These are phyloP conservation scores for Callionymus lyra DNA, from an alignment of 2,113 vertebrate genomes.

Conservation along the genomic window DNA sequence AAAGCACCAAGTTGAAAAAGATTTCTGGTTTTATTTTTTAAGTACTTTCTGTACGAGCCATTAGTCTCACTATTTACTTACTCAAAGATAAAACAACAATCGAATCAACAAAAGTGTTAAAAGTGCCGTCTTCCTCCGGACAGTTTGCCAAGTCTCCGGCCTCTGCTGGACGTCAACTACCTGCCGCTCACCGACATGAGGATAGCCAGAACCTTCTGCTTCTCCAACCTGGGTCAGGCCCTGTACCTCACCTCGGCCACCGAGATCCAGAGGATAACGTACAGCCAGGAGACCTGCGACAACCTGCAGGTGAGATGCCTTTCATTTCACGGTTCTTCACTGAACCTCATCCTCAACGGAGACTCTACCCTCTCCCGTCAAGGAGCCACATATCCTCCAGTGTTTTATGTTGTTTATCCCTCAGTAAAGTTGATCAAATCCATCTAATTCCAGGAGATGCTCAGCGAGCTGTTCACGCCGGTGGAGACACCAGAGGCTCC, in stretches of 20 bases:
- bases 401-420: too few species aligned
- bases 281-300: constrained; percentile 96
- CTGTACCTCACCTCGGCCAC: constrained; percentile 92
- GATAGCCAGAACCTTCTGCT: constrained; percentile 97
- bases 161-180: constrained; percentile 93
- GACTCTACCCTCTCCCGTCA: too few species aligned
- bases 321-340: too few species aligned
- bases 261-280: constrained; percentile 96
- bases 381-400: too few species aligned
- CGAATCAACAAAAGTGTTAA: too few species aligned
- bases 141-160: constrained; percentile 94
- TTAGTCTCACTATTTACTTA: too few species aligned
- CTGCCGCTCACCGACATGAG: constrained; percentile 96
- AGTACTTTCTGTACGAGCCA: too few species aligned
- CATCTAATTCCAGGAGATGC: constrained; percentile 80
- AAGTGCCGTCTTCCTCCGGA: too few species aligned
- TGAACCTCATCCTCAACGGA: too few species aligned
- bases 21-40: too few species aligned
- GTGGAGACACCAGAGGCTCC: constrained; percentile 97
- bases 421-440: background rate
- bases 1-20: too few species aligned
- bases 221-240: constrained; percentile 94
- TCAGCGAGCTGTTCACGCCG: constrained; percentile 93
- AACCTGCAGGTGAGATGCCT: constrained; percentile 92
- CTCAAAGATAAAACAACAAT: too few species aligned